A percentile compares a stretch with the other conserved stretches of the same genome.
Conservation (phyloP, 2,797 vertebrate genomes). For the Loris lydekkerianus region DNA sequence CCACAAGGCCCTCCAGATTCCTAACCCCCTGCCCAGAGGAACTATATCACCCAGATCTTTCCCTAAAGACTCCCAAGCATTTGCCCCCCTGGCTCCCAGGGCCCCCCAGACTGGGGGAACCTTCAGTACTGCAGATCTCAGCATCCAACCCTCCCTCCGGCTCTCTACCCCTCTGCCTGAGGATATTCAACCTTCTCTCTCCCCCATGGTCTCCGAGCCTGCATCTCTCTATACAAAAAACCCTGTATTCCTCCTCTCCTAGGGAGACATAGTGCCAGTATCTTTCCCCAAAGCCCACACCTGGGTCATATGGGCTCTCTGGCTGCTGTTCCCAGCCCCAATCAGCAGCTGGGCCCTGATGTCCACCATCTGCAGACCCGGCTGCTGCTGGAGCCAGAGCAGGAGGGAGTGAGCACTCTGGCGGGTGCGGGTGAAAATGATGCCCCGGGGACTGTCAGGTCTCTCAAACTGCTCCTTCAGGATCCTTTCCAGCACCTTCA, state of each 20-base stretch:
- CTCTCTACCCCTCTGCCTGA: not conserved
- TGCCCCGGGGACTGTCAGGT: constrained; percentile 86
- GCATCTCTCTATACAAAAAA: not conserved
- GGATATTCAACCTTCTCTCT: not conserved
- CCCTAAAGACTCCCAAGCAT: not conserved
- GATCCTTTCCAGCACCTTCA: constrained; percentile 90
- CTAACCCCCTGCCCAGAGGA: not conserved
- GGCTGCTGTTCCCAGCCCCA: constrained; percentile 90
- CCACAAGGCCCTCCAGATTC: not conserved
- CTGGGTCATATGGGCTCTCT: constrained; percentile 94
- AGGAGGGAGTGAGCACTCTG: constrained; percentile 91
- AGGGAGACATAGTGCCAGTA: not conserved
- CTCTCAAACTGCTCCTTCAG: constrained; percentile 90
- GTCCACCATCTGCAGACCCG: constrained; percentile 78
- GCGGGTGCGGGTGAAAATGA: constrained; percentile 94
- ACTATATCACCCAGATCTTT: not conserved
- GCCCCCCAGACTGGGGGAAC: not conserved
- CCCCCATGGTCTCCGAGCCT: not conserved
- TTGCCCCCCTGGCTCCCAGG: not conserved
- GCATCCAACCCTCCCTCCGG: not conserved
- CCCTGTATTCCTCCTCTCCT: not conserved
- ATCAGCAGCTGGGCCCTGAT: constrained; percentile 91
- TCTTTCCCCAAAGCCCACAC: constrained; percentile 83
- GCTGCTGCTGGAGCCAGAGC: constrained; percentile 91
- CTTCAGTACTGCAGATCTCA: not conserved